A percentile compares a stretch with the other conserved stretches of the same genome.
phyloP scores from a whole-genome alignment of 2,888 invertebrate species.

The Neria commutata region DNA sequence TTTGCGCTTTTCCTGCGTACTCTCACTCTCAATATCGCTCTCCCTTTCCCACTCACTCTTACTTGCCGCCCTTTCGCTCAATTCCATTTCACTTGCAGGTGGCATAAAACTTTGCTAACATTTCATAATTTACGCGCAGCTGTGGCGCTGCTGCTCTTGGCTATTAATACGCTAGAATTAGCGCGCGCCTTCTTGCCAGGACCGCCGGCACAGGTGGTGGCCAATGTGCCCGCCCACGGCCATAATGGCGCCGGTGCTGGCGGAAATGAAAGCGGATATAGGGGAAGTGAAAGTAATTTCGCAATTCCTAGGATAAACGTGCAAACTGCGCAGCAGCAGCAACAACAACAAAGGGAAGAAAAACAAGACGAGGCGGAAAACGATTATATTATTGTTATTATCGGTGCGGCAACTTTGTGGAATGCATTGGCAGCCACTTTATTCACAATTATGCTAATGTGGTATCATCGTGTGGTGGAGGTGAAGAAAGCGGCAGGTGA shows the following conservation, averaged over 20 bases:
- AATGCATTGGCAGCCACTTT: conserved; percentile 51
- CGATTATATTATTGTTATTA: conserved; percentile 44
- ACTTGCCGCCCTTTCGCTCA: conserved; percentile 14
- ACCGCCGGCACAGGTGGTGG: conserved; percentile 23
- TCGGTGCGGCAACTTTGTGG: conserved; percentile 46
- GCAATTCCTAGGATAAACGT: conserved; percentile 7
- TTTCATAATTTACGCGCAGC: conserved; percentile 60
- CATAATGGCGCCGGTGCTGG: conserved; percentile 2
- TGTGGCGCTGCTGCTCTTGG: conserved; percentile 50
- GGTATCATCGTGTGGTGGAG: conserved; percentile 57
- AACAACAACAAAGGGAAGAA: conserved; percentile 28
- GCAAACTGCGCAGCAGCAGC: too few relatives aligned
- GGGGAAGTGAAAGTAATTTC: conserved; percentile 33
- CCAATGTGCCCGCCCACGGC: conserved; percentile 19
- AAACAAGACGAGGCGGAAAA: conserved; percentile 22
- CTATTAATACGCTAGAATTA: conserved; percentile 56
- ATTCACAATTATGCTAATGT: conserved; percentile 54
- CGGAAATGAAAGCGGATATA: conserved; percentile 27
- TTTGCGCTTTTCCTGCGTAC: conserved; percentile 16
- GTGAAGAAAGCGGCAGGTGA: conserved; percentile 54
- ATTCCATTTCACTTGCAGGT: conserved; percentile 37
- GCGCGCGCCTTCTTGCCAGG: conserved; percentile 51
- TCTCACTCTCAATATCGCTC: background rate
- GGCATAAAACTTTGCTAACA: conserved; percentile 54
- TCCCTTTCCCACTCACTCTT: conserved; percentile 20